Evolutionary conservation across 2,113 vertebrate species (phyloP), one percentile per base, ranked within the genome.

Genomic region (Noctilio leporinus): DNA sequence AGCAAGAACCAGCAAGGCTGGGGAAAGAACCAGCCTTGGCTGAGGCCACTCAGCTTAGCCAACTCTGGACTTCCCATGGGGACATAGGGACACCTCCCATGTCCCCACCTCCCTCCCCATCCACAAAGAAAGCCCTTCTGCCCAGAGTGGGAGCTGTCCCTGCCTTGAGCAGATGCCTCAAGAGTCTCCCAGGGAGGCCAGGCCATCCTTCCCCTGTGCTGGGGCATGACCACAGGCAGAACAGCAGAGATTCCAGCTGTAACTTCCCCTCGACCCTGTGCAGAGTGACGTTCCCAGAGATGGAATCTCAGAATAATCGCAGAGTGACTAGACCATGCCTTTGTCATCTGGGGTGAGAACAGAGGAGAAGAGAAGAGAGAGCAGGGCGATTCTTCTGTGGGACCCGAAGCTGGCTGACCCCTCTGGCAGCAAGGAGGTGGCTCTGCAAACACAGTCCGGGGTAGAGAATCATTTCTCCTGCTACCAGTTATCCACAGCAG

Each of bases 31-130:
- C n/a, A 40, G 51, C 28, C 49, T 4, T 33, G 47, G 49, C 33
- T 2, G 40, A 81, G 16, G 35, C 5, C 1, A 11, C 84, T 1
- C 24, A 9, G 38, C 40, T 45, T 12, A 2, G 65, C 15, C 59
- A 72, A 51, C 19, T 11, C 70, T 20, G 33, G 73, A 24, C n/a
- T 64, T 62, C 43, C 24, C 16, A 20, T 2, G 1, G 10, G 22
- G 33, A 62, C 70, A 20, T 33, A 47, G 24, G 40, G 51, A 5
- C 43, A 7, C 38, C 47, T 33, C 28, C 24, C 3, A 0, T 0
- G 2, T 4, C 38, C 57, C 14, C 6, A 0, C 8, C 10, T 22
- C 40, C 6, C 2, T 45, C 14, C 47, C 59, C 1, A 5, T 35
- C 20, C 26, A 4, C 7, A 8, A 47, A 10, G n/a, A 9, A n/a